phyloP scores from a whole-genome alignment of 2,797 vertebrate species.

The Enteromius viviparus region DNA sequence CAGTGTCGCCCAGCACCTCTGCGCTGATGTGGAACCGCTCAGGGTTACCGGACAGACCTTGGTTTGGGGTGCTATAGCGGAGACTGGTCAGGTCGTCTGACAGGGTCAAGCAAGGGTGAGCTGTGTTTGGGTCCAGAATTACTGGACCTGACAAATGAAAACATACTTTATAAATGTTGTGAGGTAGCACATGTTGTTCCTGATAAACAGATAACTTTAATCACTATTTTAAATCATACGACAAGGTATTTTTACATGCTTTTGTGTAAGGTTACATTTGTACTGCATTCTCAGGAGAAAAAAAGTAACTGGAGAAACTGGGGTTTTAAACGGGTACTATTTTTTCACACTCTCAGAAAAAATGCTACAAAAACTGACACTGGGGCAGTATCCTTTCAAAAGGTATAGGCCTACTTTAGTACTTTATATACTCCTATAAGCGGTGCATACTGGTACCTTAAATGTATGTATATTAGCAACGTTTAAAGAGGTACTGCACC shows the following conservation, averaged over 20 bases:
- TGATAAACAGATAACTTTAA: not conserved
- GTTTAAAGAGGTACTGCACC: not conserved
- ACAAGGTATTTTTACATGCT: not conserved
- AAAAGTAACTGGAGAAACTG: too few relatives aligned
- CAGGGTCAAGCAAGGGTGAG: slow-evolving; percentile 77
- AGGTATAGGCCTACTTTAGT: not conserved
- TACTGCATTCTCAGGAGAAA: not conserved
- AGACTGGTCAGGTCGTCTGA: slow-evolving; percentile 77
- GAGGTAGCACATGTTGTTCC: not conserved
- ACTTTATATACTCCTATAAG: not conserved
- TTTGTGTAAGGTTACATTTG: not conserved
- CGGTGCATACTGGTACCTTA: not conserved
- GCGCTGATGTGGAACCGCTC: slow-evolving; percentile 79
- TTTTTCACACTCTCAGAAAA: too few relatives aligned
- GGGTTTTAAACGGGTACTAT: too few relatives aligned
- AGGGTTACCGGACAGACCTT: slow-evolving; percentile 72
- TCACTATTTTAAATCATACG: not conserved
- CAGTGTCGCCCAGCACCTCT: slow-evolving; percentile 71
- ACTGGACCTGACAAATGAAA: slow-evolving; percentile 68
- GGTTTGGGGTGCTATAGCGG: slow-evolving; percentile 65
- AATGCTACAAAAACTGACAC: not conserved
- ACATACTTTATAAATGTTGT: not conserved
- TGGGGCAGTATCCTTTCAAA: not conserved
- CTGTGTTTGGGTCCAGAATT: slow-evolving; percentile 79
- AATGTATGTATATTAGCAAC: not conserved